Conservation (phyloP, 1,140 invertebrate genomes). For the Drosophila ficusphila region DNA sequence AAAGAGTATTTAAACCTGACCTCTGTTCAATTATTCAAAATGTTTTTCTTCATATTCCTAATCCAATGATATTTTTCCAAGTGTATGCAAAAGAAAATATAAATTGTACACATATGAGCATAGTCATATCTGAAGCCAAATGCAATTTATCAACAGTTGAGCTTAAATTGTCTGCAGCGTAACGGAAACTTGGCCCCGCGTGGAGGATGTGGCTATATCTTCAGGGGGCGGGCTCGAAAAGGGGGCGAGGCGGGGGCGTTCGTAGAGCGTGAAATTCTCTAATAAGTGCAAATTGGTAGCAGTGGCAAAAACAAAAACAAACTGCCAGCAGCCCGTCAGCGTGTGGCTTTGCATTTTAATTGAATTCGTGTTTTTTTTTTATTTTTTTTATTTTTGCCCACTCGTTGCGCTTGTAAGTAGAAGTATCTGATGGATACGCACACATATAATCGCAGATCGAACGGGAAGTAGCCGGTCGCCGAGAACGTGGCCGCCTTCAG, state of each 20-base stretch:
- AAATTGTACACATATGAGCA: slow-evolving; percentile 14
- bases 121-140: slow-evolving; percentile 67
- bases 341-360: slow-evolving; percentile 58
- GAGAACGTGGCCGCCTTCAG: slow-evolving; percentile 47
- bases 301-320: slow-evolving; percentile 15
- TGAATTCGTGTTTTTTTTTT: slow-evolving; percentile 27
- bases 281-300: slow-evolving; percentile 74
- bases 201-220: slow-evolving; percentile 41
- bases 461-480: slow-evolving; percentile 41
- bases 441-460: slow-evolving; percentile 33
- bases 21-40: no score
- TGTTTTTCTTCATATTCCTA: no score
- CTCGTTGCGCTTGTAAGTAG: slow-evolving; percentile 37
- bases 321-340: slow-evolving; percentile 3
- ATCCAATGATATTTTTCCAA: no score
- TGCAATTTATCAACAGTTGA: slow-evolving; percentile 80
- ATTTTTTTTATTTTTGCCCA: slow-evolving; percentile 4
- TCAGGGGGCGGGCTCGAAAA: neutral
- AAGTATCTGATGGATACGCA: slow-evolving; percentile 49
- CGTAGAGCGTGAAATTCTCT: slow-evolving; percentile 64
- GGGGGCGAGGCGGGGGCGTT: slow-evolving; percentile 1
- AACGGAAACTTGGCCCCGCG: slow-evolving; percentile 65
- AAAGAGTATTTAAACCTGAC: neutral
- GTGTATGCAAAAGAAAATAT: slow-evolving; percentile 17
- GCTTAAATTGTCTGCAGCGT: slow-evolving; percentile 81